Conservation (phyloP, 92 coral and sea anemone genomes). For the Epizoanthus scotinus region DNA sequence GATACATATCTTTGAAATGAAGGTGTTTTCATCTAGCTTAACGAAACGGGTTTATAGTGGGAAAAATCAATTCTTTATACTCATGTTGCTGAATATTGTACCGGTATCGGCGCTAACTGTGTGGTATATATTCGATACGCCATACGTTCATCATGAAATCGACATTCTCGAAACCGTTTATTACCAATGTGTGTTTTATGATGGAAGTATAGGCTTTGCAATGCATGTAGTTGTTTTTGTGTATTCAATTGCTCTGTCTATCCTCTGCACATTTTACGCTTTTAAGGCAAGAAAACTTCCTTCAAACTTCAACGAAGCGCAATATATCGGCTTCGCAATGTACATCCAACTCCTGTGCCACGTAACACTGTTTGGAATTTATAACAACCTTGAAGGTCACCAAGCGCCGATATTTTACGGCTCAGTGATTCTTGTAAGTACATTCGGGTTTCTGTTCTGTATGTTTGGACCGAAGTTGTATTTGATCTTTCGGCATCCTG, state of each 20-base stretch:
- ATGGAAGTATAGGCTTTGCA: constrained; percentile 25
- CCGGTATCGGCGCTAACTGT: constrained; percentile 42
- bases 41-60: constrained; percentile 51
- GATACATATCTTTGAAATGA: constrained; percentile 64
- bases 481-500: constrained; percentile 66
- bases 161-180: constrained; percentile 42
- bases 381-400: constrained; percentile 35
- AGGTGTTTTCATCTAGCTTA: constrained; percentile 39
- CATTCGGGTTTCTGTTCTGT: constrained; percentile 68
- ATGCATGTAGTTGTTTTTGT: constrained; percentile 42
- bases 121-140: constrained; percentile 61
- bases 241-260: constrained; percentile 53
- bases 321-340: constrained; percentile 75
- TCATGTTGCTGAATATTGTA: constrained; percentile 51
- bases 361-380: constrained; percentile 25
- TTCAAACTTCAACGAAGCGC: constrained; percentile 77
- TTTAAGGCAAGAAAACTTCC: constrained; percentile 83
- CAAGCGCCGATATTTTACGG: constrained; percentile 26
- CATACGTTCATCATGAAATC: constrained; percentile 50
- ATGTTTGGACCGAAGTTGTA: constrained; percentile 72
- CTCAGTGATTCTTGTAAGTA: constrained; percentile 39
- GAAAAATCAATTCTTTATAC: constrained; percentile 51
- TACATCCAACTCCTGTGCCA: constrained; percentile 63
- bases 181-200: constrained; percentile 40
- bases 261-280: constrained; percentile 66